Percentiles rank a stretch among this genome's conserved stretches.
phyloP scores from a whole-genome alignment of 1,140 invertebrate genomes.

The Fopius arisanus region DNA sequence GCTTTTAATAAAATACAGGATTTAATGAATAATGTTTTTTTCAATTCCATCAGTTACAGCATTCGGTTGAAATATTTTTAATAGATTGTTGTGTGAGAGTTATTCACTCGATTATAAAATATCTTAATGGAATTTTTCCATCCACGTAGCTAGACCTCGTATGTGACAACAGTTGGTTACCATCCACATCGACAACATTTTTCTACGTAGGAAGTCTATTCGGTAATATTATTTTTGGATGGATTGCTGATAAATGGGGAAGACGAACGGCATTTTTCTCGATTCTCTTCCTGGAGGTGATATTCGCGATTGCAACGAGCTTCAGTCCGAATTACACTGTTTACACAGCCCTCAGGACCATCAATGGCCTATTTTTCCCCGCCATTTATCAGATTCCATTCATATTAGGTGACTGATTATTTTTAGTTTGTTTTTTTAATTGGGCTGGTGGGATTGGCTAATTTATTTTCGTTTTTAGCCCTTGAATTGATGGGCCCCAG shows the following conservation, averaged over 20 bases:
- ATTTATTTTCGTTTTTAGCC: constrained; percentile 47
- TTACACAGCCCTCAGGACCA: constrained; percentile 71
- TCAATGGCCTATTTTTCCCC: constrained; percentile 76
- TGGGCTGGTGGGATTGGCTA: not conserved
- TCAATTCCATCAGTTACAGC: too few species aligned
- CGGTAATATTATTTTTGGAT: constrained; percentile 76
- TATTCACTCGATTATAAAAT: constrained; percentile 18
- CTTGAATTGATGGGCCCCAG: constrained; percentile 75
- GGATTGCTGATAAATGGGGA: constrained; percentile 77
- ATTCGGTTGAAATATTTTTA: too few species aligned
- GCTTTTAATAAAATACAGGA: not conserved
- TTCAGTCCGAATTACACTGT: constrained; percentile 74
- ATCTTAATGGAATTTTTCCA: constrained; percentile 60
- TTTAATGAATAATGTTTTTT: too few species aligned
- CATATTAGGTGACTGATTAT: constrained; percentile 66
- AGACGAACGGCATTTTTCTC: constrained; percentile 74
- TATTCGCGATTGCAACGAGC: constrained; percentile 73
- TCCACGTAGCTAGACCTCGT: constrained; percentile 73
- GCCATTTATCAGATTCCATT: constrained; percentile 77
- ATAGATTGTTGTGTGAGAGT: not conserved
- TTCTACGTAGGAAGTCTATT: constrained; percentile 77
- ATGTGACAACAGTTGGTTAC: constrained; percentile 73
- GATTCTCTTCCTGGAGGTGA: constrained; percentile 73
- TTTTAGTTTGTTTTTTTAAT: not conserved
- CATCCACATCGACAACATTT: constrained; percentile 71